Evolutionary conservation across 2,888 invertebrate genomes (phyloP), one percentile per base, ranked within the genome.

Genomic region (Eupithecia exiguata): DNA sequence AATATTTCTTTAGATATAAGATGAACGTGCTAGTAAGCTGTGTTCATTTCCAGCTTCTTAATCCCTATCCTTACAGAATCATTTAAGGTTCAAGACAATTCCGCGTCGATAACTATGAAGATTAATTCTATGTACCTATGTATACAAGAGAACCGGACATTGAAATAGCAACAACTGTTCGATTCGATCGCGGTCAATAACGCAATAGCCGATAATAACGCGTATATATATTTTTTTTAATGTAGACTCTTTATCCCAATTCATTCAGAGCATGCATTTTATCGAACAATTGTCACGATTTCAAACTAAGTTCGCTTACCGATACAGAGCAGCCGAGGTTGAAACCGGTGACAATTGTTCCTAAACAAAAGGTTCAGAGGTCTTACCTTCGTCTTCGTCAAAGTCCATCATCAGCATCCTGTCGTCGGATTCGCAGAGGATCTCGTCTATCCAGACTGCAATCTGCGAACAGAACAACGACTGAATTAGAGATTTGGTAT

Each of bases 341-440:
- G 80, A 86, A 83, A 86, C 81, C 84, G 79, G 78, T 86, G 86
- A 86, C 86, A 89, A 89, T 86, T 87, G 87, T 87, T 86, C 83
- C 36, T 69, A 61, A 35, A 63, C 40, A 62, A 66, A 21, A 46
- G 21, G 14, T 21, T 12, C 58, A 5, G 14, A 4, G 49, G 25
- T 75, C 86, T 88, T 83, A 94, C 94, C 94, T 14, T 92, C 90
- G 71, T 94, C 93, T 84, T 94, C 94, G 71, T 94, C 94, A 73
- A 89, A 90, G 83, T 94, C 94, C 93, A 94, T 94, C 92, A 94
- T 92, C 36, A 94, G 83, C 93, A 94, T 93, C n/a, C 91, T 87
- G 68, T 93, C 94, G 43, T 94, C 92, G 1, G 93, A 91, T 77
- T 94, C 94, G 30, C 85, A 81, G 18, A 94, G 86, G 68, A 94